A percentile compares a stretch with the other conserved stretches of the same genome.
phyloP scores from a whole-genome alignment of 2,113 vertebrate genomes.

The Phylloscopus trochilus region DNA sequence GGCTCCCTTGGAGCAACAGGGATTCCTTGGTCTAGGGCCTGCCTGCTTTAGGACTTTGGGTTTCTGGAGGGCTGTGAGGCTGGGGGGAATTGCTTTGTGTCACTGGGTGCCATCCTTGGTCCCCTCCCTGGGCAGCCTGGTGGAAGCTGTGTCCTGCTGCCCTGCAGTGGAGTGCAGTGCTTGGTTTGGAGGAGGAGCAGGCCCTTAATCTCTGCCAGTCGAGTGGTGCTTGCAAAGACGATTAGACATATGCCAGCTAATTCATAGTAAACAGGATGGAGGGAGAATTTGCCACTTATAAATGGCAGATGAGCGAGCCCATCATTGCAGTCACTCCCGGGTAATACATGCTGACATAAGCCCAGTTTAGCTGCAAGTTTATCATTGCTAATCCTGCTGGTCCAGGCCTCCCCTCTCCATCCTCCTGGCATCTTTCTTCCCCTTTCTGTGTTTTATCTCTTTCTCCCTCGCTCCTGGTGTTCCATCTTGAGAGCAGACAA shows the following conservation, averaged over 20 bases:
- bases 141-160: background rate
- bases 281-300: slow-evolving; percentile 56
- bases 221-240: slow-evolving; percentile 41
- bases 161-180: background rate
- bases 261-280: slow-evolving; percentile 65
- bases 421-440: background rate
- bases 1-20: background rate
- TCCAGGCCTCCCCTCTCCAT: background rate
- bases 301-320: slow-evolving; percentile 49
- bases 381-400: background rate
- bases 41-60: rapidly evolving
- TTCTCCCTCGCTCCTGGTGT: background rate
- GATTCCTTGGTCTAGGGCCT: background rate
- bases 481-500: background rate
- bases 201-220: slow-evolving; percentile 25
- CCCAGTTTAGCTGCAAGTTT: slow-evolving; percentile 6
- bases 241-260: slow-evolving; percentile 70
- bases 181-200: background rate
- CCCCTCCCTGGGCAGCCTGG: background rate
- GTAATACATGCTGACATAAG: slow-evolving; percentile 25
- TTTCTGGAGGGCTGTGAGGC: background rate
- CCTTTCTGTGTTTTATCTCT: background rate
- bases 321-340: background rate
- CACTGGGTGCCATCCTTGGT: background rate
- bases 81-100: background rate